A percentile compares a stretch with the other conserved stretches of the same genome.
Conservation (phyloP, 2,797 vertebrate genomes). For the Australoheros facetus region DNA sequence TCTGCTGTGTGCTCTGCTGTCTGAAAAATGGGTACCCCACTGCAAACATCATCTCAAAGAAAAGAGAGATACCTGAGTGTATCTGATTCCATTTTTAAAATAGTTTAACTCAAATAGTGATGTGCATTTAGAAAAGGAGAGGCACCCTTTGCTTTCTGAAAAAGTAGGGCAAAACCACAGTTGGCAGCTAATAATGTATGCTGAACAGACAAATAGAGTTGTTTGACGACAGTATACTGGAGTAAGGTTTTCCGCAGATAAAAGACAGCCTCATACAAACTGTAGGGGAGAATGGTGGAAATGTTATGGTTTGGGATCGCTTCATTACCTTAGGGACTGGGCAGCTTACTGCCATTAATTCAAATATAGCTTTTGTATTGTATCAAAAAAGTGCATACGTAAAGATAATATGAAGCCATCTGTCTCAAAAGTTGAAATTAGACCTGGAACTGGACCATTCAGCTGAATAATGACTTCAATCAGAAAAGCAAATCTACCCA, state of each 20-base stretch:
- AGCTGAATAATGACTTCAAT: not conserved
- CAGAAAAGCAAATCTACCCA: not conserved
- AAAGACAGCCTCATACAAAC: not conserved
- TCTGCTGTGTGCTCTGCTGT: not conserved
- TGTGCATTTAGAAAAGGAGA: not conserved
- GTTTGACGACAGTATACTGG: not conserved
- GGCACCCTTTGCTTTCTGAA: not conserved
- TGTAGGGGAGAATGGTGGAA: not conserved
- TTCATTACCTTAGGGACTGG: not conserved
- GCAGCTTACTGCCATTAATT: not conserved
- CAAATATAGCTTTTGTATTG: not conserved
- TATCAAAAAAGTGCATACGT: not conserved
- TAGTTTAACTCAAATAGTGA: conserved; percentile 32
- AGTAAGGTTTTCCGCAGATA: not conserved
- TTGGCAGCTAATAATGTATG: not conserved
- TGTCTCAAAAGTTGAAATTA: not conserved
- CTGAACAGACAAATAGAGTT: not conserved
- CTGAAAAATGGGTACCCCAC: not conserved
- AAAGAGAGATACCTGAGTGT: not conserved
- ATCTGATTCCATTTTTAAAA: conserved; percentile 27
- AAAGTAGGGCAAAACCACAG: not conserved
- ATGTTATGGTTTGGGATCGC: not conserved
- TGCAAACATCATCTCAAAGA: conserved; percentile 9
- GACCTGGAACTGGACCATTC: not conserved
- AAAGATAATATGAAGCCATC: not conserved